Percentiles rank a stretch among this genome's conserved stretches.
Conservation (phyloP, 2,888 invertebrate genomes). For the Tribolium freemani region DNA sequence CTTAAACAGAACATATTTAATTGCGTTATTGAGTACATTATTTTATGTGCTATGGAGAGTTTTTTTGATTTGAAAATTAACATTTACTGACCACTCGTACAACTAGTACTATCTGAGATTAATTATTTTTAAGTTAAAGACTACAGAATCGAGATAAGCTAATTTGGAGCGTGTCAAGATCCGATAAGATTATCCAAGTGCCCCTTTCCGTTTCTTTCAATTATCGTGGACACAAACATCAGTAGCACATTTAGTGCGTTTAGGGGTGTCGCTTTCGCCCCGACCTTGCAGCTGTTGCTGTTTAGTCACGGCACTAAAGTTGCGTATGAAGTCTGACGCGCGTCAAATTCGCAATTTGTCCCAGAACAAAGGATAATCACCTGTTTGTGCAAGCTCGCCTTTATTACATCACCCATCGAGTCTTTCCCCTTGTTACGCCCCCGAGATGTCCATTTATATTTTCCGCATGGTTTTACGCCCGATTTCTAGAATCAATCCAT, state of each 20-base stretch:
- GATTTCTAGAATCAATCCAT: conserved; percentile 42
- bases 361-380: conserved; percentile 64
- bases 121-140: too few relatives aligned
- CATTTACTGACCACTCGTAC: too few relatives aligned
- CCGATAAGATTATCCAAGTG: conserved; percentile 1
- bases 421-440: conserved; percentile 47
- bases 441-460: conserved; percentile 49
- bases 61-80: too few relatives aligned
- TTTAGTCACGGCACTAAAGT: conserved; percentile 62
- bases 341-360: conserved; percentile 65
- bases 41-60: too few relatives aligned
- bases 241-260: conserved; percentile 38
- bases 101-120: too few relatives aligned
- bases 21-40: too few relatives aligned
- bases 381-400: conserved; percentile 61
- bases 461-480: conserved; percentile 56
- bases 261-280: background rate
- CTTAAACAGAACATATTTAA: too few relatives aligned
- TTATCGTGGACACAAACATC: conserved; percentile 29
- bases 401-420: conserved; percentile 51
- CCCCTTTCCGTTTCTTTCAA: conserved; percentile 15
- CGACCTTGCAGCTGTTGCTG: conserved; percentile 60
- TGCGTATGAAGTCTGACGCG: conserved; percentile 61
- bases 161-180: background rate
- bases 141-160: background rate